Conservation (phyloP, 2,797 vertebrate genomes). For the Silurus lanzhouensis region DNA sequence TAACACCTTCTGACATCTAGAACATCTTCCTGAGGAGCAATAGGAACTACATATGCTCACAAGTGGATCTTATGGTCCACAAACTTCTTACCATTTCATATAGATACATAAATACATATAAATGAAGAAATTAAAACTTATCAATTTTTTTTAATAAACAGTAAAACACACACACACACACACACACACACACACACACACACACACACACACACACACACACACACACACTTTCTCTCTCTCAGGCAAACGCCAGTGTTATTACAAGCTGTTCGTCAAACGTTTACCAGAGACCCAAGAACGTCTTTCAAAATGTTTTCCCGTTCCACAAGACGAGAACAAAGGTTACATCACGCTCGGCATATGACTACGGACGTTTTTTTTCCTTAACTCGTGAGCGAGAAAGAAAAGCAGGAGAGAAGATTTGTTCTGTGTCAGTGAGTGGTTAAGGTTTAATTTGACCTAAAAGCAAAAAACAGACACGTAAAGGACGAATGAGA, state of each 20-base stretch:
- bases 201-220: not conserved
- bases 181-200: constrained; percentile 9
- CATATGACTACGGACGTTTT: not conserved
- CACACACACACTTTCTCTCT: not conserved
- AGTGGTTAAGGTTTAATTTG: constrained; percentile 49
- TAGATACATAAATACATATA: too few relatives aligned
- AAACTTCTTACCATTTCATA: too few relatives aligned
- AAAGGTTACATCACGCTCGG: constrained; percentile 20
- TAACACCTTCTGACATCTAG: too few relatives aligned
- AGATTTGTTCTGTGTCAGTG: constrained; percentile 49
- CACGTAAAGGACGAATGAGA: constrained; percentile 38
- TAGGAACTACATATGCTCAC: too few relatives aligned
- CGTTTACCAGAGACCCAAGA: not conserved
- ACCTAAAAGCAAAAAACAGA: not conserved
- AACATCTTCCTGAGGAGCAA: too few relatives aligned
- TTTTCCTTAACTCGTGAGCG: constrained; percentile 9
- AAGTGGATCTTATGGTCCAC: too few relatives aligned
- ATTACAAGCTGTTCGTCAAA: not conserved
- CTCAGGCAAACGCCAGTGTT: not conserved
- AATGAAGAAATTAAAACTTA: too few relatives aligned
- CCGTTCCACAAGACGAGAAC: not conserved
- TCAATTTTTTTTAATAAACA: not conserved
- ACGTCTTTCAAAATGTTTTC: not conserved
- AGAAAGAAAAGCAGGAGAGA: not conserved
- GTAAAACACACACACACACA: not conserved